Percentiles rank a stretch among this genome's conserved stretches.
Conservation (phyloP, 2,797 vertebrate genomes). For the Phylloscopus collybita region DNA sequence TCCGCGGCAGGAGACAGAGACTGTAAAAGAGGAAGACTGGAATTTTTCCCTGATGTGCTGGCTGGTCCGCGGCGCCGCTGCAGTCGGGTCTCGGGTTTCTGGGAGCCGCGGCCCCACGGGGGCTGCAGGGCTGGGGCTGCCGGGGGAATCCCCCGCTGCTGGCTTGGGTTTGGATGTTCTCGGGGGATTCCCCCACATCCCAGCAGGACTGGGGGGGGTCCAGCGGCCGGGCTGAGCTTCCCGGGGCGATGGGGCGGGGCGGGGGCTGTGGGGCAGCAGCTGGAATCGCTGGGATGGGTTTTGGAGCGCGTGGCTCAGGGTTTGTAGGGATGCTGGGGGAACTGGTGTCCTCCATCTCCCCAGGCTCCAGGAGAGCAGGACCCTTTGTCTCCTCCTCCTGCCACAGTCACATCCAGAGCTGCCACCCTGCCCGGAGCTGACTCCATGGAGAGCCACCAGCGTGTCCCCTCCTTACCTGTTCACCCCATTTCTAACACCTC, state of each 20-base stretch:
- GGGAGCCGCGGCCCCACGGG: neutral
- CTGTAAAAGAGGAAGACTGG: slow-evolving; percentile 85
- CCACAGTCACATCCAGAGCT: neutral
- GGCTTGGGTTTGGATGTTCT: neutral
- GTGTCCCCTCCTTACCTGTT: neutral
- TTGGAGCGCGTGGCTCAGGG: rapidly evolving
- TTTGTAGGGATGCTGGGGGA: neutral
- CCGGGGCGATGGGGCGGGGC: rapidly evolving
- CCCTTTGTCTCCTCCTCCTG: neutral
- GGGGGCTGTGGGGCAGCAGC: neutral
- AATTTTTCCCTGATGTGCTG: slow-evolving; percentile 79
- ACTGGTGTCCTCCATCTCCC: neutral
- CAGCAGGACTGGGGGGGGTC: neutral
- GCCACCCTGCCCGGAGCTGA: neutral
- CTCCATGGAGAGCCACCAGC: rapidly evolving
- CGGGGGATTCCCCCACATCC: neutral
- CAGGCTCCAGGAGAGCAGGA: neutral
- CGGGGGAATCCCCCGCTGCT: neutral
- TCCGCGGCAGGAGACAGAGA: slow-evolving; percentile 72
- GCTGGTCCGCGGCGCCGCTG: neutral
- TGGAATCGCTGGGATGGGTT: neutral
- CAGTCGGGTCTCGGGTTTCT: neutral
- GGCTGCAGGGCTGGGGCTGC: neutral
- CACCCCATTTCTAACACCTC: neutral
- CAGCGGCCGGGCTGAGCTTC: neutral